Percentiles rank a stretch among this genome's conserved stretches.
These are phyloP conservation scores for Drosophila punjabiensis DNA, from an alignment of 1,140 invertebrate species.

Conservation along the genomic window DNA sequence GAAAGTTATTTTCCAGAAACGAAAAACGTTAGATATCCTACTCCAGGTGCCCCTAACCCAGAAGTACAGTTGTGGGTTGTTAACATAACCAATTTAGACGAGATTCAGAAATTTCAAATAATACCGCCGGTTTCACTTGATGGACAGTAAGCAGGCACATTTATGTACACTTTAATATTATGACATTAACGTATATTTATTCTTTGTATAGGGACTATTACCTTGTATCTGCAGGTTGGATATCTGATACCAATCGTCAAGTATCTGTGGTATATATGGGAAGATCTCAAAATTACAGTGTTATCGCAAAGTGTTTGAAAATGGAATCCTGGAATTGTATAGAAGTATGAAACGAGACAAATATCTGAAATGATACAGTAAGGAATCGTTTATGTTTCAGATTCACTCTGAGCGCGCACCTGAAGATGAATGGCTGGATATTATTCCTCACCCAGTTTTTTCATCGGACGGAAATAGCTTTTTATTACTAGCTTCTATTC, in stretches of 20 bases:
- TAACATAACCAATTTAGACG: conserved; percentile 89
- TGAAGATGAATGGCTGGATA: conserved; percentile 93
- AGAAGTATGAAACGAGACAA: conserved; percentile 87
- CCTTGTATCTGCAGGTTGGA: conserved; percentile 95
- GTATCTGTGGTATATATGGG: conserved; percentile 96
- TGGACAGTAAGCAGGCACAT: conserved; percentile 88
- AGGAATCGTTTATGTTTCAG: conserved; percentile 84
- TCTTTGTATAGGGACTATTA: conserved; percentile 92
- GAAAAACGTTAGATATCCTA: conserved; percentile 92
- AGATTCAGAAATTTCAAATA: conserved; percentile 88
- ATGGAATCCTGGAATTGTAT: conserved; percentile 92
- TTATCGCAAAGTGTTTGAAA: conserved; percentile 92
- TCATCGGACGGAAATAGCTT: conserved; percentile 93
- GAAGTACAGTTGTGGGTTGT: conserved; percentile 92
- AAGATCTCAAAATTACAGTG: conserved; percentile 94
- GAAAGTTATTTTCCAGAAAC: conserved; percentile 89
- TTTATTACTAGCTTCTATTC: conserved; percentile 92
- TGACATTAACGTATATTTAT: not conserved
- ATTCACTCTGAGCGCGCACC: conserved; percentile 92
- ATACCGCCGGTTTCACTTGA: conserved; percentile 89
- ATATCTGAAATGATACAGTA: too few species aligned
- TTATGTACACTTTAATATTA: not conserved
- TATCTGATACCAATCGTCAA: conserved; percentile 89
- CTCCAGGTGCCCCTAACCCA: conserved; percentile 94
- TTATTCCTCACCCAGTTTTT: conserved; percentile 93